These are phyloP conservation scores for Betta splendens DNA, from an alignment of 2,797 vertebrate species.

Conservation along the genomic window DNA sequence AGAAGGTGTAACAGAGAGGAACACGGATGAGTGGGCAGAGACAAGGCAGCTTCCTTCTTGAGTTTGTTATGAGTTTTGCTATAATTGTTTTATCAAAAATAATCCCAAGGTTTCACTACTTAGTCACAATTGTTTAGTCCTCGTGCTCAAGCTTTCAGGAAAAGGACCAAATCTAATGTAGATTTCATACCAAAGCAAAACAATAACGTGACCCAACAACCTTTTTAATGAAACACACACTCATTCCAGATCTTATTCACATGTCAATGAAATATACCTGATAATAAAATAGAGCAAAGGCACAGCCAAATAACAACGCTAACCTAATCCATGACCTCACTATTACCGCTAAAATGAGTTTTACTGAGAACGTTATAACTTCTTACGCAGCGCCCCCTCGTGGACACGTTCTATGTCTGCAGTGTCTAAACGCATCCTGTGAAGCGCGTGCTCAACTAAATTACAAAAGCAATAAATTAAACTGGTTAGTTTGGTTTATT, in stretches of 20 bases:
- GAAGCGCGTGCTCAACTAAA: constrained; percentile 35
- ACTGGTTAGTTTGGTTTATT: constrained; percentile 2
- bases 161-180: constrained; percentile 39
- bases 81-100: constrained; percentile 31
- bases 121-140: constrained; percentile 73
- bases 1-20: neutral
- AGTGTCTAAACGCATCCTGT: constrained; percentile 54
- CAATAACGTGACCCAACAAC: constrained; percentile 37
- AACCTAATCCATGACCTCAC: constrained; percentile 22
- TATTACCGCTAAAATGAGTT: constrained; percentile 20
- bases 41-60: neutral
- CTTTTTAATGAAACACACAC: constrained; percentile 54
- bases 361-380: constrained; percentile 25
- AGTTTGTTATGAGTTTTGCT: neutral
- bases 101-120: constrained; percentile 48
- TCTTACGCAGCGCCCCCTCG: constrained; percentile 75
- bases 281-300: constrained; percentile 52
- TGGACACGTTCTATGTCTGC: constrained; percentile 68
- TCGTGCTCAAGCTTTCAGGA: constrained; percentile 61
- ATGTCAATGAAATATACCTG: constrained; percentile 50
- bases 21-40: neutral
- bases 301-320: constrained; percentile 39
- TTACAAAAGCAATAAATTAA: constrained; percentile 15
- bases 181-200: constrained; percentile 56
- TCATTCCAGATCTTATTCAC: constrained; percentile 53